Conservation (phyloP, 2,113 vertebrate species). For the Scomber japonicus region DNA sequence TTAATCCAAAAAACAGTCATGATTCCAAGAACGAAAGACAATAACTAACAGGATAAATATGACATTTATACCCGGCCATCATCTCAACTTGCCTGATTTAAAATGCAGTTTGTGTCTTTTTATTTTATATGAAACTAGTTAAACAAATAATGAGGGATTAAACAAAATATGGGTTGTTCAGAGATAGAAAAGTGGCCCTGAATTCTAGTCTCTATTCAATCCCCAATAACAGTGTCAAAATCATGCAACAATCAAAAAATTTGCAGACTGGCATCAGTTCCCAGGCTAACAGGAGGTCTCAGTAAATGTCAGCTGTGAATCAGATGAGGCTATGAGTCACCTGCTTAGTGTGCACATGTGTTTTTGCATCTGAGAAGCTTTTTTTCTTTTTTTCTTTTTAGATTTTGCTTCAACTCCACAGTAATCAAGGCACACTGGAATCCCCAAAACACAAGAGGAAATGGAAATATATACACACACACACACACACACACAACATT, state of each 20-base stretch:
- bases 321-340: constrained; percentile 54
- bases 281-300: constrained; percentile 57
- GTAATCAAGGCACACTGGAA: constrained; percentile 23
- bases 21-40: constrained; percentile 56
- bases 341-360: constrained; percentile 33
- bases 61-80: constrained; percentile 17
- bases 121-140: constrained; percentile 45
- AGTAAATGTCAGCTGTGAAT: constrained; percentile 64
- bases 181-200: constrained; percentile 13
- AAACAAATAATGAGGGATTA: constrained; percentile 46
- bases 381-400: constrained; percentile 48
- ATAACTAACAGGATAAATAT: constrained; percentile 68
- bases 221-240: not conserved
- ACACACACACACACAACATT: not conserved
- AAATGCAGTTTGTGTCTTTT: constrained; percentile 25
- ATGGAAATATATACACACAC: constrained; percentile 11
- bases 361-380: constrained; percentile 27
- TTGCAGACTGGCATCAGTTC: constrained; percentile 56
- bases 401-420: constrained; percentile 21
- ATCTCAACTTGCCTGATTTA: constrained; percentile 42
- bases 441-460: constrained; percentile 27
- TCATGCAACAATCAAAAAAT: constrained; percentile 25
- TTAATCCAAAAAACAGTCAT: constrained; percentile 75
- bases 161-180: constrained; percentile 19
- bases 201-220: constrained; percentile 1